phyloP scores from a whole-genome alignment of 1,140 invertebrate species.

The Arctopsyche grandis region DNA sequence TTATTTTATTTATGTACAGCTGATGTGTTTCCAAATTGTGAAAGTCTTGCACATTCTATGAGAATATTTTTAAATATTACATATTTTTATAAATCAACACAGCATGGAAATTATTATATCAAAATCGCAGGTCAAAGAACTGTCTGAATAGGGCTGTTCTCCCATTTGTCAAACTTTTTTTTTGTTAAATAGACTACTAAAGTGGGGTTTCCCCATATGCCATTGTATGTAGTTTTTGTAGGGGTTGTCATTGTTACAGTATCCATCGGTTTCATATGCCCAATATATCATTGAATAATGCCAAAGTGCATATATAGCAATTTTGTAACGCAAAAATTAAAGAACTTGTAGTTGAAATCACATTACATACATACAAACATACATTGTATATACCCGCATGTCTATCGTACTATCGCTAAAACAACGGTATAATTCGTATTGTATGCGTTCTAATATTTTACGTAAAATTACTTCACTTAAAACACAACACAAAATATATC shows the following conservation, averaged over 20 bases:
- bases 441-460: too few species aligned
- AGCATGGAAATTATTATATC: slow-evolving; percentile 1
- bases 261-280: not conserved
- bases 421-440: too few species aligned
- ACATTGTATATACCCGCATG: slow-evolving; percentile 12
- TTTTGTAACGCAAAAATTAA: too few species aligned
- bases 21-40: too few species aligned
- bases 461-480: too few species aligned
- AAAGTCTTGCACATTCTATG: too few species aligned
- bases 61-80: too few species aligned
- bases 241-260: not conserved
- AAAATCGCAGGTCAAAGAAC: slow-evolving; percentile 15
- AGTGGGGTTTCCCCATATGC: not conserved
- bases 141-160: not conserved
- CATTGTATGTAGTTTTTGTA: not conserved
- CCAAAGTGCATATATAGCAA: not conserved
- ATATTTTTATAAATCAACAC: not conserved
- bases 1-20: too few species aligned
- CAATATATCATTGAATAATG: not conserved
- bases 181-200: slow-evolving; percentile 19
- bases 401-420: not conserved
- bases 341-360: too few species aligned
- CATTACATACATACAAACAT: too few species aligned
- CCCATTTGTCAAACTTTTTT: slow-evolving; percentile 16
- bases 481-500: too few species aligned